phyloP scores from a whole-genome alignment of 2,888 invertebrate genomes.

The Polymixis flavicincta region DNA sequence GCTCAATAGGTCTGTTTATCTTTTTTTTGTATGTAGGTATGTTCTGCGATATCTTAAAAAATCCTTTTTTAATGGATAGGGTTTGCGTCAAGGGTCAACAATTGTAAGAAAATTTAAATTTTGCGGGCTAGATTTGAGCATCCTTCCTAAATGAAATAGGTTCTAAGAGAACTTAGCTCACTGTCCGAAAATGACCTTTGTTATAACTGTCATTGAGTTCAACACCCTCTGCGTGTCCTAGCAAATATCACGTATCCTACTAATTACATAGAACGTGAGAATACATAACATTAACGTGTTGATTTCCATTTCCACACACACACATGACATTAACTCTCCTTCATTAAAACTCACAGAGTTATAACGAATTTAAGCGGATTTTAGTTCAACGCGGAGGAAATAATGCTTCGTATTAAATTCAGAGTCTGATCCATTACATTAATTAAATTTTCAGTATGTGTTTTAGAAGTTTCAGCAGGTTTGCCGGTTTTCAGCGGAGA shows the following conservation, averaged over 20 bases:
- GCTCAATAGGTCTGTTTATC: too few relatives aligned
- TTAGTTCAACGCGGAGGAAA: not conserved
- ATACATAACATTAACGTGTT: slow-evolving; percentile 29
- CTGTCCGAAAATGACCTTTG: slow-evolving; percentile 13
- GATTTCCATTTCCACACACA: slow-evolving; percentile 19
- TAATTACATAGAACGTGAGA: slow-evolving; percentile 36
- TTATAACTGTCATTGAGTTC: not conserved
- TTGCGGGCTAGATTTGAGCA: too few relatives aligned
- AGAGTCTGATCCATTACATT: not conserved
- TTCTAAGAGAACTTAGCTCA: not conserved
- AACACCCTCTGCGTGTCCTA: not conserved
- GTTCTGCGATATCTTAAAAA: too few relatives aligned
- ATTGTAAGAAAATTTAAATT: too few relatives aligned
- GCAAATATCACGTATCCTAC: not conserved
- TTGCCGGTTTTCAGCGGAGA: not conserved
- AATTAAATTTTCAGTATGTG: slow-evolving; percentile 4
- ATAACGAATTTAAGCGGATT: slow-evolving; percentile 11
- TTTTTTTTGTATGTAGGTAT: too few relatives aligned
- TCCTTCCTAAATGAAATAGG: not conserved
- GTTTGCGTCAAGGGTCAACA: too few relatives aligned
- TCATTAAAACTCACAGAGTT: slow-evolving; percentile 31
- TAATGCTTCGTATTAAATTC: slow-evolving; percentile 23
- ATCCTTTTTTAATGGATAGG: too few relatives aligned
- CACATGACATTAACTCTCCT: not conserved
- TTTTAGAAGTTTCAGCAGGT: not conserved